Conservation (phyloP, 2,888 invertebrate species). For the Cataglyphis altisquamis region DNA sequence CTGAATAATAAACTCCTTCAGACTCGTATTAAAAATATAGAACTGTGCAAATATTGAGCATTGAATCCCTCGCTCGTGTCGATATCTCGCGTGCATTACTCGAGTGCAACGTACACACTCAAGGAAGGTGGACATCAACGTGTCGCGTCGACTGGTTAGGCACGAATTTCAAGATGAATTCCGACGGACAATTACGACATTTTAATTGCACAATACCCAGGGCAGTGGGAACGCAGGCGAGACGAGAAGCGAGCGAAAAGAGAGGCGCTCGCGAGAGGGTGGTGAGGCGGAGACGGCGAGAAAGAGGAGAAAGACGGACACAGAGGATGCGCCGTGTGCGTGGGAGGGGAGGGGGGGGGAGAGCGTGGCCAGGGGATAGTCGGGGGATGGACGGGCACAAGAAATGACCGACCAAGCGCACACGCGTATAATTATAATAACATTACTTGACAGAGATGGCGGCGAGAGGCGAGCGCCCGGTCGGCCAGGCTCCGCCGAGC, state of each 20-base stretch:
- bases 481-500: conserved; percentile 82
- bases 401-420: conserved; percentile 83
- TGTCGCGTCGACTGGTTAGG: conserved; percentile 51
- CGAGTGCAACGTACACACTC: conserved; percentile 8
- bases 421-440: conserved; percentile 86
- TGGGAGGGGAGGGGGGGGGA: background rate
- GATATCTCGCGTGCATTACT: conserved; percentile 2
- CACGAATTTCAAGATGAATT: conserved; percentile 79
- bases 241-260: conserved; percentile 58
- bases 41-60: conserved; percentile 16
- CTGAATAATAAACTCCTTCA: conserved; percentile 30
- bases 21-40: background rate
- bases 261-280: conserved; percentile 57
- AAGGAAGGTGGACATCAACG: conserved; percentile 19
- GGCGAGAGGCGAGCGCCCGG: conserved; percentile 81
- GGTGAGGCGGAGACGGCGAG: conserved; percentile 59
- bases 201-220: conserved; percentile 81
- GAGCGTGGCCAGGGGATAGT: conserved; percentile 40
- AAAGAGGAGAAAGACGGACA: conserved; percentile 71
- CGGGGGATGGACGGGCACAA: conserved; percentile 77
- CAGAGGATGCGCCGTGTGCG: conserved; percentile 62
- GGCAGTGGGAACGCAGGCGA: conserved; percentile 57
- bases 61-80: background rate
- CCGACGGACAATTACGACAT: conserved; percentile 81
- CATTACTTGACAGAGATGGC: conserved; percentile 86